Evolutionary conservation across 2,888 invertebrate genomes (phyloP).

Genomic region (Formica aserva): DNA sequence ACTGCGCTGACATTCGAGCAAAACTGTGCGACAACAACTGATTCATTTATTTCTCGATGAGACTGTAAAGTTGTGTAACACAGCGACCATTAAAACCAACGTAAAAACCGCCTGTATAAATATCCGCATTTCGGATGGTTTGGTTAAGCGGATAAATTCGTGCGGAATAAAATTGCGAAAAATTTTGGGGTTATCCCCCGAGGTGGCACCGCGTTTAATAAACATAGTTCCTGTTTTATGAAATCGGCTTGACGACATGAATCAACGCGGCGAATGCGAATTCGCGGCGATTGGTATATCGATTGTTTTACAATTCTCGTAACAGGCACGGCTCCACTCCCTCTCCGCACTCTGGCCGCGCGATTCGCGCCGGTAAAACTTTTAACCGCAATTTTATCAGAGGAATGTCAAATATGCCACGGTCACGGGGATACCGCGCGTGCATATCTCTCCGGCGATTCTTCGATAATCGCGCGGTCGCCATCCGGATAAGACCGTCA

Average conservation of each 20-base stretch:
- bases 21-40: neutral
- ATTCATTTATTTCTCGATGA: conserved; percentile 28
- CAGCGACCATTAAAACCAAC: conserved; percentile 37
- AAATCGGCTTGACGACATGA: conserved; percentile 38
- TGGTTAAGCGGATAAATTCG: conserved; percentile 42
- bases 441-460: neutral
- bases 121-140: neutral
- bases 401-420: neutral
- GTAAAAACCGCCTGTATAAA: conserved; percentile 1
- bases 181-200: conserved; percentile 17
- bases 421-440: neutral
- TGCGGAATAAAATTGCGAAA: conserved; percentile 55
- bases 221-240: conserved; percentile 42
- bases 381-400: conserved; percentile 31
- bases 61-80: neutral
- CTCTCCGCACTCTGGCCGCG: neutral
- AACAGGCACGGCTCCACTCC: neutral
- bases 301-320: conserved; percentile 24
- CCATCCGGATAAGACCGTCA: conserved; percentile 2
- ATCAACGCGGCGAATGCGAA: conserved; percentile 24
- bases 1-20: neutral
- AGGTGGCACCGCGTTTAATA: conserved; percentile 44
- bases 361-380: neutral
- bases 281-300: conserved; percentile 43
- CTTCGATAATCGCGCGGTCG: conserved; percentile 3